These are phyloP conservation scores for Plebejus melissa DNA, from an alignment of 2,888 invertebrate genomes.

Conservation along the genomic window DNA sequence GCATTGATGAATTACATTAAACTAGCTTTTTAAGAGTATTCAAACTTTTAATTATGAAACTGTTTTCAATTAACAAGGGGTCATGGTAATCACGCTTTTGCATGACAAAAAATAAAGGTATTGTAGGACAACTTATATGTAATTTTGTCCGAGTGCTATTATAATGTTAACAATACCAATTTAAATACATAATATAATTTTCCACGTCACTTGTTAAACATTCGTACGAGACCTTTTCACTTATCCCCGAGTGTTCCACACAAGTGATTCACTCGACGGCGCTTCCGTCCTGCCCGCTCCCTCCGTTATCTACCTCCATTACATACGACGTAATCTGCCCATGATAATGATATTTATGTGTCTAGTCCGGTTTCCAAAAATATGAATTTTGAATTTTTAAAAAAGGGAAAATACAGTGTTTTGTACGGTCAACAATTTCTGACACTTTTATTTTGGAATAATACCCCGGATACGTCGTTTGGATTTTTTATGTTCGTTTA, in stretches of 20 bases:
- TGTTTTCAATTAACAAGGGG: not conserved
- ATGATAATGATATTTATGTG: constrained; percentile 38
- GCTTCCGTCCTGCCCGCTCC: constrained; percentile 20
- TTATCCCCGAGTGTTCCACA: constrained; percentile 25
- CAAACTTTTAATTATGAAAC: not conserved
- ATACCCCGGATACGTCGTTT: not conserved
- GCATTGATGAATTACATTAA: constrained; percentile 5
- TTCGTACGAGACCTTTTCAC: constrained; percentile 22
- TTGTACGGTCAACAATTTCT: not conserved
- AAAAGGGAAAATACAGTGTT: constrained; percentile 24
- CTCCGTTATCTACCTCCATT: constrained; percentile 27
- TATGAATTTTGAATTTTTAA: constrained; percentile 8
- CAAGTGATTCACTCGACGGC: constrained; percentile 25
- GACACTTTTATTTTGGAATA: not conserved
- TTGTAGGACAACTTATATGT: no score
- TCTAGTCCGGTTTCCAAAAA: not conserved
- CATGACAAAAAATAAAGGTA: not conserved
- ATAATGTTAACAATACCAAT: not conserved
- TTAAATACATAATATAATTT: not conserved
- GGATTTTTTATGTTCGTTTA: not conserved
- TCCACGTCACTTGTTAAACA: not conserved
- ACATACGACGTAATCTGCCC: constrained; percentile 22
- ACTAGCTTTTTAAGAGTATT: constrained; percentile 8
- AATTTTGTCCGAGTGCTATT: no score
- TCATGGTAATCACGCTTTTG: not conserved